Conservation (phyloP, 2,888 invertebrate genomes). For the Gisinianus flammeolus region DNA sequence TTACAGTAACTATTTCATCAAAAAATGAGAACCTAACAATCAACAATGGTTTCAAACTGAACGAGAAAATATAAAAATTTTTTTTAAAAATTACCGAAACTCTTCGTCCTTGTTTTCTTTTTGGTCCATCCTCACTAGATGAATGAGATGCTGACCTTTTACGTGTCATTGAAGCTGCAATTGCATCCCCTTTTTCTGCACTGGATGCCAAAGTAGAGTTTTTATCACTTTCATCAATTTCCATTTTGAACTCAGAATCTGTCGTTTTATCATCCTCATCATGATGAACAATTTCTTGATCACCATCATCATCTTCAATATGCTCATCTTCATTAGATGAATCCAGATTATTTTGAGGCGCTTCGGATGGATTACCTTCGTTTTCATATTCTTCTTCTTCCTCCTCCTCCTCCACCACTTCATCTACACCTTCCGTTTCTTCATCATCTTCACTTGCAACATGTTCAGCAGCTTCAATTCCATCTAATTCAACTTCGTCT, state of each 20-base stretch:
- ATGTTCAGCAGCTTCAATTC: constrained; percentile 30
- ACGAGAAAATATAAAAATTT: background rate
- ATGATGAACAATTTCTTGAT: constrained; percentile 24
- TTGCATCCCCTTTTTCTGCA: background rate
- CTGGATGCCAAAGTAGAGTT: background rate
- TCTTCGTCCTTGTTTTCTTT: constrained; percentile 52
- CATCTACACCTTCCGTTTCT: constrained; percentile 20
- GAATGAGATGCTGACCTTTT: constrained; percentile 53
- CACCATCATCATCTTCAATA: constrained; percentile 40
- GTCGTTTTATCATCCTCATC: constrained; percentile 19
- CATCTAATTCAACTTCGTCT: constrained; percentile 36
- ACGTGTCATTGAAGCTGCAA: constrained; percentile 40
- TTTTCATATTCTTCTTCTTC: constrained; percentile 34
- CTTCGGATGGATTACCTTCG: constrained; percentile 26
- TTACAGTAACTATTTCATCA: too few relatives aligned
- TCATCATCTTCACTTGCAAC: constrained; percentile 33
- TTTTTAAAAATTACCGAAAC: constrained; percentile 25
- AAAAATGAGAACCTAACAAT: too few relatives aligned
- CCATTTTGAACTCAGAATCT: background rate
- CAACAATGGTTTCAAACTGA: background rate
- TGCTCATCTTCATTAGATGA: constrained; percentile 39
- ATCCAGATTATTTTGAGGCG: constrained; percentile 19
- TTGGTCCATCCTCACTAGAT: constrained; percentile 53
- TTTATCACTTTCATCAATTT: background rate
- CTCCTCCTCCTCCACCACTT: constrained; percentile 35